Percentiles rank a stretch among this genome's conserved stretches.
phyloP scores from a whole-genome alignment of 2,113 vertebrate species.

The Sebastes fasciatus region DNA sequence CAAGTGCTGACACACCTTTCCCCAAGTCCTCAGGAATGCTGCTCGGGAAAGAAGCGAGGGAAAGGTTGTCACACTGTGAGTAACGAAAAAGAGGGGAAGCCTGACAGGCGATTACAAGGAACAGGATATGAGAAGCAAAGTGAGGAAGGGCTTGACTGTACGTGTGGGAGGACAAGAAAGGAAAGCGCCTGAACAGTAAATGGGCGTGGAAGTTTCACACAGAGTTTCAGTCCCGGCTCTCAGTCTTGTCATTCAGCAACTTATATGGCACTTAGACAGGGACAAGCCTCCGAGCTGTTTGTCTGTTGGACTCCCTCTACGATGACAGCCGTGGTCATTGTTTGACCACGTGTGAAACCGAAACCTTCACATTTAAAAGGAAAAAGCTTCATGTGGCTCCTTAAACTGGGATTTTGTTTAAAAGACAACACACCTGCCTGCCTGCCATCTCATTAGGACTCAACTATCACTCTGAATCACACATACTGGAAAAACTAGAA shows the following conservation, averaged over 20 bases:
- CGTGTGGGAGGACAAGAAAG: slow-evolving; percentile 11
- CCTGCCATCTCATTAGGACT: neutral
- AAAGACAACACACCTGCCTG: slow-evolving; percentile 18
- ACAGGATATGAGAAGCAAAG: neutral
- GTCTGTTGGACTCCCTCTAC: neutral
- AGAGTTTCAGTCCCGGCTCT: slow-evolving; percentile 38
- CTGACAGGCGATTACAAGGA: neutral
- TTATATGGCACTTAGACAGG: neutral
- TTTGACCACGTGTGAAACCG: neutral
- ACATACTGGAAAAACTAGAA: neutral
- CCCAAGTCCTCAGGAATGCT: slow-evolving; percentile 54
- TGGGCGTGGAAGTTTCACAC: slow-evolving; percentile 63
- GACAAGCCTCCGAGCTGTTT: neutral
- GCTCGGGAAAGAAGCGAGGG: neutral
- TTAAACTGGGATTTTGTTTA: neutral
- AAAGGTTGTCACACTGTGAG: neutral
- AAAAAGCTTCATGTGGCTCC: neutral
- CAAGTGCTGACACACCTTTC: slow-evolving; percentile 56
- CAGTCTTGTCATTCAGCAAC: slow-evolving; percentile 45
- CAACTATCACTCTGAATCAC: neutral
- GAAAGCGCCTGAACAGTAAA: neutral
- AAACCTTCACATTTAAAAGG: neutral
- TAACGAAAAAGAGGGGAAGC: neutral
- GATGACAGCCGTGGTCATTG: neutral
- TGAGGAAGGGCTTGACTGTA: neutral